phyloP scores from a whole-genome alignment of 2,888 invertebrate species.

The Thymelicus sylvestris region DNA sequence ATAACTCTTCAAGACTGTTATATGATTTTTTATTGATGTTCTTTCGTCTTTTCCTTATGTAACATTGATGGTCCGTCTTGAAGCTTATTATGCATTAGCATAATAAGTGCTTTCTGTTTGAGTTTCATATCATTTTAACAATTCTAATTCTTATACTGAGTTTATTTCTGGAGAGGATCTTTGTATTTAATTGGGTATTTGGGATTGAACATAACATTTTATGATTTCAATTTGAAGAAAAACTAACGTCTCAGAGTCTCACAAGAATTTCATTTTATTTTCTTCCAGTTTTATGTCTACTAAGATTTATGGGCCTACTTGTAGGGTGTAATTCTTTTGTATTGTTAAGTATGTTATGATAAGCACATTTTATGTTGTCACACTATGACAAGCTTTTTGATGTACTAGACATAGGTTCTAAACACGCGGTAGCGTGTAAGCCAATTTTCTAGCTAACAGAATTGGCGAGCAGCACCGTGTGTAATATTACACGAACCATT shows the following conservation, averaged over 20 bases:
- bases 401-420: too few relatives aligned
- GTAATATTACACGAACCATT: too few relatives aligned
- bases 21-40: too few relatives aligned
- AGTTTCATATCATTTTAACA: neutral
- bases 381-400: too few relatives aligned
- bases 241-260: neutral
- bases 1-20: too few relatives aligned
- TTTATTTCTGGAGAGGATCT: neutral
- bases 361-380: too few relatives aligned
- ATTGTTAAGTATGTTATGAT: neutral
- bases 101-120: neutral
- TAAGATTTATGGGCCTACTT: neutral
- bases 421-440: too few relatives aligned
- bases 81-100: too few relatives aligned
- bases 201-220: neutral
- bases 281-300: slow-evolving; percentile 8
- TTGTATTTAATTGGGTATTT: neutral
- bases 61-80: too few relatives aligned
- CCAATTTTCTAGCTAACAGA: too few relatives aligned
- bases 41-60: too few relatives aligned
- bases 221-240: slow-evolving; percentile 2
- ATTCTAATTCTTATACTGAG: neutral
- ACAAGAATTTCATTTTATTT: slow-evolving; percentile 17
- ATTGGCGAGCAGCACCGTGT: too few relatives aligned
- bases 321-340: neutral